Evolutionary conservation across 37 sponge, comb jelly and placozoan species (phyloP), one percentile per base, ranked within the genome.

Genomic region (Halisarca cf. caerulea): DNA sequence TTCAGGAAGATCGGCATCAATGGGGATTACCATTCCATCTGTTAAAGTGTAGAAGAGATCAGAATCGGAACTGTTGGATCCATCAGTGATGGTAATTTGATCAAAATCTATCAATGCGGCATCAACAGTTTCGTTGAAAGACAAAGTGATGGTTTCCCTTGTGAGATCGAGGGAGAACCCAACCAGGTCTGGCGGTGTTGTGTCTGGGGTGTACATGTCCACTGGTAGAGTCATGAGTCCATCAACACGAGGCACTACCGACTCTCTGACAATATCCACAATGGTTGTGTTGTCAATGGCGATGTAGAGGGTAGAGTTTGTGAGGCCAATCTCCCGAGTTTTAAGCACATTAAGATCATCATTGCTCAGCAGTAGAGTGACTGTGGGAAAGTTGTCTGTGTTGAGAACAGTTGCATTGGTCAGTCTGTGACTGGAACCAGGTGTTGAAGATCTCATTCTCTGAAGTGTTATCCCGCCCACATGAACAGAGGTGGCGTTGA

Each of bases 271-370:
- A 36, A 91, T 88, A 35, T 96, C 97, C 25, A 42, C 36, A 23
- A 96, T 73, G 7, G 86, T 83, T 33, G 38, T 28, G 27, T 78
- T 85, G 23, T 43, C 79, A 9, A 96, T 38, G 9, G 94, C 51
- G 11, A 96, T 72, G 78, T 79, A 94, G 0, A 88, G 41, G 27
- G 89, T 84, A 14, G 53, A 27, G 33, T 87, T 87, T 14, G 79
- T 82, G 20, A 73, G 83, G 17, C 84, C 91, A 32, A 91, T 96
- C 0, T 69, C 40, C 43, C 69, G 62, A 0, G 80, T 87, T 81
- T 96, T 96, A 30, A 96, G 62, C 9, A 44, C 88, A 85, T 96
- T 96, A 55, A 94, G 84, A 71, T 96, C 97, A 83, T 57, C 60
- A 30, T 83, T 87, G 59, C 75, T 77, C 20, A 96, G 57, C 9